These are phyloP conservation scores for Zaprionus nigranus DNA, from an alignment of 1,140 invertebrate genomes.

Conservation along the genomic window DNA sequence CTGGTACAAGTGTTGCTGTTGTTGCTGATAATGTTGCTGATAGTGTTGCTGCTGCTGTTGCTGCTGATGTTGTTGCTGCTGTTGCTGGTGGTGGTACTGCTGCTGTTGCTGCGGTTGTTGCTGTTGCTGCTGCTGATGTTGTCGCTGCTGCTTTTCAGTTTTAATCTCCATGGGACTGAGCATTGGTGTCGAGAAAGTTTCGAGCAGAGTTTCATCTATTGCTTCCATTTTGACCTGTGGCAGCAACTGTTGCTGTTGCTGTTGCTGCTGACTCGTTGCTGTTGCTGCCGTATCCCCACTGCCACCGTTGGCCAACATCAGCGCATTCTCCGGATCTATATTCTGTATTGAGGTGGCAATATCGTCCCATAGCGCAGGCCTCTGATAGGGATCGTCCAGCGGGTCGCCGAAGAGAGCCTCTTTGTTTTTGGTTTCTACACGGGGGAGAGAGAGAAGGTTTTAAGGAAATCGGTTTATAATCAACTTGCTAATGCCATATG, in stretches of 20 bases:
- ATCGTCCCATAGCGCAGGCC: slow-evolving; percentile 94
- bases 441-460: background rate
- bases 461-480: slow-evolving; percentile 64
- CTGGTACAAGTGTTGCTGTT: slow-evolving; percentile 78
- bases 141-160: slow-evolving; percentile 85
- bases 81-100: slow-evolving; percentile 57
- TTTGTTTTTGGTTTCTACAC: slow-evolving; percentile 83
- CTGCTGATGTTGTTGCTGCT: slow-evolving; percentile 66
- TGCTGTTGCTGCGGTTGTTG: slow-evolving; percentile 63
- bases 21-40: slow-evolving; percentile 61
- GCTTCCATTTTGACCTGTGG: slow-evolving; percentile 90
- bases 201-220: slow-evolving; percentile 86
- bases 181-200: slow-evolving; percentile 87
- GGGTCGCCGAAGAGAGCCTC: slow-evolving; percentile 86
- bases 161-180: slow-evolving; percentile 91
- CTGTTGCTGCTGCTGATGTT: slow-evolving; percentile 80
- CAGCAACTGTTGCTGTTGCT: slow-evolving; percentile 60
- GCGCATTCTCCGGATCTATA: slow-evolving; percentile 94
- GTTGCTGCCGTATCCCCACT: slow-evolving; percentile 30
- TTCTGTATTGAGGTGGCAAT: slow-evolving; percentile 95
- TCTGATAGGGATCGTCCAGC: slow-evolving; percentile 91
- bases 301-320: slow-evolving; percentile 87
- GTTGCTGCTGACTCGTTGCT: slow-evolving; percentile 31
- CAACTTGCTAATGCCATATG: slow-evolving; percentile 64
- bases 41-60: slow-evolving; percentile 64